Evolutionary conservation across 2,113 vertebrate genomes (phyloP).

Genomic region (Chinchilla lanigera): DNA sequence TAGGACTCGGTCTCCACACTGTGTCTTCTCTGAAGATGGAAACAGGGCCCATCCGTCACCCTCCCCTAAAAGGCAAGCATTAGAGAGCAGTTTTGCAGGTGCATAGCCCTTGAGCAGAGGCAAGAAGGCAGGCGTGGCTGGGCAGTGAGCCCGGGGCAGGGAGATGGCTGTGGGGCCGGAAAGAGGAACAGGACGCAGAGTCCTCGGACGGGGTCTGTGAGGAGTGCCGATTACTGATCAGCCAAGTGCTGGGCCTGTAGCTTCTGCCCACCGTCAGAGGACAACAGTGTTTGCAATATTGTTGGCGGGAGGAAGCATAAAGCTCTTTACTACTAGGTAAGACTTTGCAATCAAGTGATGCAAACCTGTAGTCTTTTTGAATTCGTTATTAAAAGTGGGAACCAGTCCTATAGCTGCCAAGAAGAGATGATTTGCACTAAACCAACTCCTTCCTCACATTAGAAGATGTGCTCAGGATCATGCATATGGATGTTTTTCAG

Average conservation of each 20-base stretch:
- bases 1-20: conserved; percentile 86
- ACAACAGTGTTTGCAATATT: background rate
- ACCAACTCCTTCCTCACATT: background rate
- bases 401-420: background rate
- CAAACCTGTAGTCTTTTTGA: background rate
- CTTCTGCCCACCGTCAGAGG: background rate
- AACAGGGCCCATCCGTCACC: conserved; percentile 87
- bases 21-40: conserved; percentile 84
- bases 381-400: conserved; percentile 49
- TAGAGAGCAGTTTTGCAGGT: conserved; percentile 90
- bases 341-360: background rate
- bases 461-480: conserved; percentile 57
- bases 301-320: background rate
- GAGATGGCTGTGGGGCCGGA: background rate
- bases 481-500: conserved; percentile 39
- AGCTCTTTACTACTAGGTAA: background rate
- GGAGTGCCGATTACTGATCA: background rate
- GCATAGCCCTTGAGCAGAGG: background rate
- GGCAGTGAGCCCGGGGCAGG: background rate
- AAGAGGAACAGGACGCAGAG: background rate
- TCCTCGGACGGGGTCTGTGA: background rate
- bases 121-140: background rate
- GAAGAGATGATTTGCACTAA: conserved; percentile 64
- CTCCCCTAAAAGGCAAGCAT: conserved; percentile 91
- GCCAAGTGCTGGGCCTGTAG: background rate